phyloP scores from a whole-genome alignment of 2,888 invertebrate species.

The Apamea monoglypha region DNA sequence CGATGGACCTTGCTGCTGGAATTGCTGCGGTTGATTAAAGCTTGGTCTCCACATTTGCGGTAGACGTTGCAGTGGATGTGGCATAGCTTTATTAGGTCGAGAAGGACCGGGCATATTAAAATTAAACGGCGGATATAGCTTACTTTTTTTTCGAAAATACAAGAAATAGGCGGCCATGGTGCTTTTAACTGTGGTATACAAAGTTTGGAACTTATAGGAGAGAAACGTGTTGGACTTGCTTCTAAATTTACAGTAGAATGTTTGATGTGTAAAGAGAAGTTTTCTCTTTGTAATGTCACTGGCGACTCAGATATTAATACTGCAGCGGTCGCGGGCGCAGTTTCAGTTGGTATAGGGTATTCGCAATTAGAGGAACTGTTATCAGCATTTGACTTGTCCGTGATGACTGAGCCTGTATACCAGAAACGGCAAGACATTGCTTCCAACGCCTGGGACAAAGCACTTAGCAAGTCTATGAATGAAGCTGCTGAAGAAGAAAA shows the following conservation, averaged over 20 bases:
- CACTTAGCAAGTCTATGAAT: slow-evolving; percentile 4
- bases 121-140: not conserved
- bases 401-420: not conserved
- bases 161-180: not conserved
- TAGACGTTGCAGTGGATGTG: not conserved
- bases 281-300: slow-evolving; percentile 1
- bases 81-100: slow-evolving; percentile 7
- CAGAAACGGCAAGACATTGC: slow-evolving; percentile 6
- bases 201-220: slow-evolving; percentile 17
- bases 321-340: slow-evolving; percentile 4
- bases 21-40: not conserved
- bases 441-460: not conserved
- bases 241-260: slow-evolving; percentile 21
- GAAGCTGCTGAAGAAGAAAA: slow-evolving; percentile 23
- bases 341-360: too few species aligned
- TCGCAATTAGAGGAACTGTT: too few species aligned
- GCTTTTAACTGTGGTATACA: not conserved
- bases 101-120: slow-evolving; percentile 4
- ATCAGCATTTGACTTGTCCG: too few species aligned
- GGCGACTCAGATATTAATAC: slow-evolving; percentile 24
- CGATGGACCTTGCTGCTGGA: not conserved
- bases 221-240: slow-evolving; percentile 11
- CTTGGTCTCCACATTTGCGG: slow-evolving; percentile 7
- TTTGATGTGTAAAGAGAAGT: slow-evolving; percentile 4
- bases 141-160: not conserved